Base-by-base conservation (phyloP, 2,113 vertebrate species). In the Ceyx margarethae region DNA sequence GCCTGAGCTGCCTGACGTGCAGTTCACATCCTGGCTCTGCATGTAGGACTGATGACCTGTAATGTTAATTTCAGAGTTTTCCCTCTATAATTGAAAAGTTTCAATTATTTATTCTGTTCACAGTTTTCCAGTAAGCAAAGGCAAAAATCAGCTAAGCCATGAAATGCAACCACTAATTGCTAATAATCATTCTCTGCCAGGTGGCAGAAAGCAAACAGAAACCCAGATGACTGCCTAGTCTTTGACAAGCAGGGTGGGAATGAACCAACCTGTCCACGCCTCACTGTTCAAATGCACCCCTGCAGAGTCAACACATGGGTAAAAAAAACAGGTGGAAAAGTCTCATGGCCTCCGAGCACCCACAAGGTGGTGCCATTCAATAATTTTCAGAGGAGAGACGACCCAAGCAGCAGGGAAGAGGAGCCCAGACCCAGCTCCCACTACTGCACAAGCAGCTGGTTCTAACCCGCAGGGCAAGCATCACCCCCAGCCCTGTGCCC, bases 301-400 rank as follows among this genome's bases (percentile, higher is more conserved):
- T 50, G 19, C 54, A 54, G 28, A 51, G 5, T 29, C 42, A 51
- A 31, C 11, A 1, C 11, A 12, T 3, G 37, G 33, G 50, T 37
- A 37, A 51, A 26, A 35, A 42, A 18, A 18, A 16, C 73, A 40
- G 17, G 43, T 5, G 14, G 57, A 6, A 42, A 91, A 73, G 10
- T 19, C 60, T 43, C 35, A 31, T 16, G 29, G 3, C 11, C 21
- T 48, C 21, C 56, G 3, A 57, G 43, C 19, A 64, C 57, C 92
- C 96, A 95, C 96, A 87, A 92, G 96, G 79, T 96, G 96, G 96
- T 81, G 96, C 94, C 80, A 31, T 92, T 80, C 81, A 64, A 85
- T 85, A 87, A 92, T 81, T 57, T 95, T 92, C 85, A 35, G 43
- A 66, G 25, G 23, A 26, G 5, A 69, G 29, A 22, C 2, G 29